Conservation (phyloP, 2,888 invertebrate species). For the Caenorhabditis sulstoni region DNA sequence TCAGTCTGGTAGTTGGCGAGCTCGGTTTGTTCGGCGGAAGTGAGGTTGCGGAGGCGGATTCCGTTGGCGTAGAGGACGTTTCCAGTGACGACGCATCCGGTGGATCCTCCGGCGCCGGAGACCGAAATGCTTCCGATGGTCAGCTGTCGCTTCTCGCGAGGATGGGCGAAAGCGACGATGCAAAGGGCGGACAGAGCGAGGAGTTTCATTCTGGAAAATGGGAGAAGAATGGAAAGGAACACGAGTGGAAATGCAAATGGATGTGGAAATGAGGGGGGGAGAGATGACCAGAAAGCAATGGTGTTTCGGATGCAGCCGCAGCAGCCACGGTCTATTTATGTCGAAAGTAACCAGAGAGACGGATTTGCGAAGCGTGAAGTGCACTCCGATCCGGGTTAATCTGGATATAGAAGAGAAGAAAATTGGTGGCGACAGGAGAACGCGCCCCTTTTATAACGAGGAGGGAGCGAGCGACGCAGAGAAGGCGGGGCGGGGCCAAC, state of each 20-base stretch:
- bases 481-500: slow-evolving; percentile 12
- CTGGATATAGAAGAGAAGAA: slow-evolving; percentile 24
- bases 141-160: slow-evolving; percentile 72
- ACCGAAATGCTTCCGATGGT: slow-evolving; percentile 74
- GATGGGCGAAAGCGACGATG: slow-evolving; percentile 61
- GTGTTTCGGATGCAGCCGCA: slow-evolving; percentile 28
- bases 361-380: slow-evolving; percentile 49
- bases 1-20: slow-evolving; percentile 67
- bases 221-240: not conserved
- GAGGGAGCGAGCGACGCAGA: slow-evolving; percentile 9
- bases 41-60: slow-evolving; percentile 72
- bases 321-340: slow-evolving; percentile 46
- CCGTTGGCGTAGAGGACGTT: slow-evolving; percentile 77
- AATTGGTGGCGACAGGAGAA: slow-evolving; percentile 21
- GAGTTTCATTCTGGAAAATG: slow-evolving; percentile 49
- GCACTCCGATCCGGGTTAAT: slow-evolving; percentile 55
- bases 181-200: slow-evolving; percentile 44
- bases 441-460: slow-evolving; percentile 47
- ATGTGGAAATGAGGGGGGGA: not conserved
- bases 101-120: slow-evolving; percentile 73
- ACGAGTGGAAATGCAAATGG: slow-evolving; percentile 13
- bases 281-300: slow-evolving; percentile 18
- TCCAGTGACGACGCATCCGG: slow-evolving; percentile 79
- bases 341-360: slow-evolving; percentile 26
- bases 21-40: slow-evolving; percentile 69